Evolutionary conservation across 1,140 invertebrate species (phyloP), one percentile per base, ranked within the genome.

Genomic region (Phthorimaea operculella): DNA sequence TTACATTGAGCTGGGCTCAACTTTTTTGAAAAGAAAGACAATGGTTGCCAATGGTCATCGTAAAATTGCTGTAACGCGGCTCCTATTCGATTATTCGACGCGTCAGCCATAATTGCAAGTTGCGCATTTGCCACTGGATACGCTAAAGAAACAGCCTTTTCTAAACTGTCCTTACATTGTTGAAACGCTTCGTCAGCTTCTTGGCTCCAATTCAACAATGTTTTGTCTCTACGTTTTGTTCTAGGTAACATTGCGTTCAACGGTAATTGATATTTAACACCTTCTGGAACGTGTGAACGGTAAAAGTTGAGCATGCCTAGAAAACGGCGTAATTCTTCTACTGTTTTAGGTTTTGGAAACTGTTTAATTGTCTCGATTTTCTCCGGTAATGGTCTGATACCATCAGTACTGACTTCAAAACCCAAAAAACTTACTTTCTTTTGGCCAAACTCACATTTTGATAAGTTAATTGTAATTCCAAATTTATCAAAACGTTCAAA

Each of bases 251-350:
- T n/a, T n/a, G n/a, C n/a, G n/a, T n/a, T n/a, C n/a, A n/a, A n/a
- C n/a, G n/a, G n/a, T n/a, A n/a, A n/a, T n/a, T n/a, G n/a, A n/a
- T n/a, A n/a, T n/a, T 11, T 14, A 7, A 15, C 44, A 7, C 6
- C 8, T 6, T 11, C 15, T 9, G 64, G 68, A 16, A 83, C 14
- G 57, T 65, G 77, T 16, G 60, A 51, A 17, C 71, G 36, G 51
- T 79, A 79, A 61, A 74, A 85, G 55, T 78, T 76, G 4, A 78
- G 0, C 59, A 75, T 68, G 5, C 76, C 80, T 5, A 85, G 47
- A 54, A 76, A 83, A 45, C 63, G 54, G 36, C 71, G 36, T 14
- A 71, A 34, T 57, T n/a, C n/a, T n/a, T n/a, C n/a, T n/a, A n/a
- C n/a, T n/a, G n/a, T n/a, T n/a, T n/a, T n/a, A n/a, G n/a, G 68